These are phyloP conservation scores for Pseudeuparius sepicola DNA, from an alignment of 2,888 invertebrate genomes.

Conservation along the genomic window DNA sequence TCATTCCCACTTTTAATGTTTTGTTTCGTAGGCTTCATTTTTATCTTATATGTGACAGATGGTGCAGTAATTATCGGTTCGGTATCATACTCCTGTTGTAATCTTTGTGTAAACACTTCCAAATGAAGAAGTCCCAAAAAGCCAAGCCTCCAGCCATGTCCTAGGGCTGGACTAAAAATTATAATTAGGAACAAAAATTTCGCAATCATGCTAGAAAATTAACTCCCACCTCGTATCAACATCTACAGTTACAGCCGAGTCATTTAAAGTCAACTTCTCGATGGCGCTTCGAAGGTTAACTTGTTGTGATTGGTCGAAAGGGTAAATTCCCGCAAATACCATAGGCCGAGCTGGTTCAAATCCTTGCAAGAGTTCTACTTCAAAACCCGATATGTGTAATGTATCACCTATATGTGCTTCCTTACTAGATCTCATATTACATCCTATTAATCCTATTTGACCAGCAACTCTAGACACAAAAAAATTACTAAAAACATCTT, in stretches of 20 bases:
- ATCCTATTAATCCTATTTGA: constrained; percentile 84
- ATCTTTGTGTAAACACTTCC: constrained; percentile 79
- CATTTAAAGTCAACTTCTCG: constrained; percentile 87
- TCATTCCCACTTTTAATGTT: constrained; percentile 52
- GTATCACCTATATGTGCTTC: constrained; percentile 75
- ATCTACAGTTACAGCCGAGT: constrained; percentile 78
- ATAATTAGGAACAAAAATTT: not conserved
- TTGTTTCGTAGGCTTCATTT: constrained; percentile 62
- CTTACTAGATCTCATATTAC: constrained; percentile 64
- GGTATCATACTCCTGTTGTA: constrained; percentile 75
- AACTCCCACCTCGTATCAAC: constrained; percentile 82
- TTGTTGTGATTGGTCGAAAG: constrained; percentile 81
- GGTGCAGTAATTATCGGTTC: constrained; percentile 77
- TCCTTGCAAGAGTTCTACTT: constrained; percentile 50
- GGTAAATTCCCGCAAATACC: constrained; percentile 86
- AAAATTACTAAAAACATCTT: too few species aligned
- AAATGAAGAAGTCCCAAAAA: constrained; percentile 79
- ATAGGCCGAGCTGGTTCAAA: constrained; percentile 65
- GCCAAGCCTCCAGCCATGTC: constrained; percentile 82
- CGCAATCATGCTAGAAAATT: too few species aligned
- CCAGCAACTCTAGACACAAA: constrained; percentile 56
- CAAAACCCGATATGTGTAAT: constrained; percentile 44
- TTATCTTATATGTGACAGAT: constrained; percentile 76
- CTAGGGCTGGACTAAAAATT: constrained; percentile 63
- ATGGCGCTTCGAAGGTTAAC: constrained; percentile 66